phyloP scores from a whole-genome alignment of 2,888 invertebrate genomes.

The Cartodere bifasciata region DNA sequence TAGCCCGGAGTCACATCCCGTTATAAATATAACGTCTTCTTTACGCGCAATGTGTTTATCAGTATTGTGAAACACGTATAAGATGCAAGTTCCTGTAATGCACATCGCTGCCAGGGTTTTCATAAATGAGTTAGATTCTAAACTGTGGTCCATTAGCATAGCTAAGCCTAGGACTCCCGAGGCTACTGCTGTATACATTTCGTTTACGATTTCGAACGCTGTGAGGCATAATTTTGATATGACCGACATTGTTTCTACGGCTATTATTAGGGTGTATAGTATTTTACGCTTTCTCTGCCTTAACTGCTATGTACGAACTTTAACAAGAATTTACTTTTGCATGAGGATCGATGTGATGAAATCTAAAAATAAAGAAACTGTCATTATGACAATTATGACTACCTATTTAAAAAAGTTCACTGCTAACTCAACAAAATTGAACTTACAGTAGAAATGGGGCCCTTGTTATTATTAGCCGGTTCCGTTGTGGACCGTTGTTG shows the following conservation, averaged over 20 bases:
- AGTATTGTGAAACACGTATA: constrained; percentile 22
- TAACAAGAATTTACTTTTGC: too few species aligned
- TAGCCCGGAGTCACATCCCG: constrained; percentile 78
- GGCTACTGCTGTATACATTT: constrained; percentile 29
- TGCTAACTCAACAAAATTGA: too few species aligned
- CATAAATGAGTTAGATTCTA: constrained; percentile 23
- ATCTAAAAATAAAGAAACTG: too few species aligned
- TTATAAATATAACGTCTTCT: constrained; percentile 50
- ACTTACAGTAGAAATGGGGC: too few species aligned
- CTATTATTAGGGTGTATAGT: too few species aligned
- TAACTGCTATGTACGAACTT: too few species aligned
- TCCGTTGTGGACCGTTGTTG: too few species aligned
- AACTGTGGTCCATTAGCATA: constrained; percentile 26
- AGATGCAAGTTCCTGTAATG: constrained; percentile 24
- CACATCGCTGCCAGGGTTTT: constrained; percentile 23
- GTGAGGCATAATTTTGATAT: constrained; percentile 10
- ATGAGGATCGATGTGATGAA: too few species aligned
- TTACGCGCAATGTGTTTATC: constrained; percentile 18
- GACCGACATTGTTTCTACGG: constrained; percentile 5
- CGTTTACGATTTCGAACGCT: constrained; percentile 29
- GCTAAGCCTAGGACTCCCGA: constrained; percentile 29
- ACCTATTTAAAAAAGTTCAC: too few species aligned
- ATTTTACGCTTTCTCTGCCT: too few species aligned
- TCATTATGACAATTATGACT: too few species aligned
- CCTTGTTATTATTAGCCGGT: too few species aligned